Base-by-base conservation (phyloP, 1,140 invertebrate genomes). In the Drosophila sp. region DNA sequence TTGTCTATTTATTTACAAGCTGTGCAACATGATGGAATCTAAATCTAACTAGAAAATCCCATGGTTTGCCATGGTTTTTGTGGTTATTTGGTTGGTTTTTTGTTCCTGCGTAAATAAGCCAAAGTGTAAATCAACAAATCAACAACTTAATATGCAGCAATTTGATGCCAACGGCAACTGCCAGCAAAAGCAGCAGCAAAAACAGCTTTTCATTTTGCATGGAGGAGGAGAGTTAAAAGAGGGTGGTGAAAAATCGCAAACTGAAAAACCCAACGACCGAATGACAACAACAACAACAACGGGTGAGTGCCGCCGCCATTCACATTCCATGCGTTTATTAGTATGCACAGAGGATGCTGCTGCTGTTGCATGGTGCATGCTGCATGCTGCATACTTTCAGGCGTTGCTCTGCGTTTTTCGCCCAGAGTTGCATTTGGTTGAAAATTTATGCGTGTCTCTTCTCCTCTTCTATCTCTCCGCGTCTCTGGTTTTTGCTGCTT, bases 391-490 rank as follows among this genome's bases (percentile, higher is more conserved):
- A 79, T 68, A 72, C 77, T 72, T 65, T 78, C 54, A 47, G 30
- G 32, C 27, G 61, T 57, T 47, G 11, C 11, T n/a, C 38, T 61
- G 40, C 58, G 62, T 63, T 76, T 73, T 47, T 64, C 72, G 44
- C 32, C 10, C 25, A 61, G 64, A 67, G 17, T 10, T 38, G 35
- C 76, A 73, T 76, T 78, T 79, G 44, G 68, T 54, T 55, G 61
- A 76, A 77, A 86, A 87, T 86, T 82, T 87, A 86, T 86, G 83
- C 79, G 82, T 79, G 64, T 79, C 78, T 86, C 75, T 81, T 79
- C 44, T 38, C 7, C 57, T 32, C 23, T n/a, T 47, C 50, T 58
- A 2, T 38, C 32, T 33, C 32, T 17, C 7, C 30, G 11, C 6
- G 3, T 50, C 7, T 33, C 1, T n/a, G 35, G 5, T 29, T 40